Conservation (phyloP, 2,888 invertebrate species). For the Lithophane socia region DNA sequence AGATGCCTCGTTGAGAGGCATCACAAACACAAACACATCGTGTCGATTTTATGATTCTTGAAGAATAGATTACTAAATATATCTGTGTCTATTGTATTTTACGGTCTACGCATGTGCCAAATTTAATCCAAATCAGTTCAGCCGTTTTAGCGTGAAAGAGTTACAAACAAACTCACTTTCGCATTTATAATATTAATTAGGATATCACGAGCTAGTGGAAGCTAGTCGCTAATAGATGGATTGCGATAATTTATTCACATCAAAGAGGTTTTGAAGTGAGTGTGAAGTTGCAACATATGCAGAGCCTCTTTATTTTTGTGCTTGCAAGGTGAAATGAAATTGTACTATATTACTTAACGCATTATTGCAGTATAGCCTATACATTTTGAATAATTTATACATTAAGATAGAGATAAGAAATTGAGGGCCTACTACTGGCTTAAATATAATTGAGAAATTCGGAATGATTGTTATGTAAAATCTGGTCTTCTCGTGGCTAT, state of each 20-base stretch:
- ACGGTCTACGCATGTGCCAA: too few relatives aligned
- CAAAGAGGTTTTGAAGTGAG: background rate
- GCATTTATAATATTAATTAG: too few relatives aligned
- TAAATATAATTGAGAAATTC: conserved; percentile 16
- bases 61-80: too few relatives aligned
- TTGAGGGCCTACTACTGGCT: background rate
- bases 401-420: conserved; percentile 26
- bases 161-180: too few relatives aligned
- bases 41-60: too few relatives aligned
- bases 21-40: too few relatives aligned
- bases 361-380: conserved; percentile 13
- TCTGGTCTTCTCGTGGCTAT: too few relatives aligned
- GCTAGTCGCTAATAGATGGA: conserved; percentile 21
- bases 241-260: conserved; percentile 36
- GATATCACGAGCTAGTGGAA: too few relatives aligned
- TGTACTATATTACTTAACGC: conserved; percentile 11
- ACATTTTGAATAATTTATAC: conserved; percentile 24
- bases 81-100: too few relatives aligned
- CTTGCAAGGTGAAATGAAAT: conserved; percentile 13
- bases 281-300: conserved; percentile 31
- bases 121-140: too few relatives aligned
- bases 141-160: too few relatives aligned
- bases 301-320: conserved; percentile 14
- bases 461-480: background rate
- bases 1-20: too few relatives aligned